Percentiles rank a stretch among this genome's conserved stretches.
Evolutionary conservation across 2,888 invertebrate genomes (phyloP).

Genomic region (Rotaria socialis): DNA sequence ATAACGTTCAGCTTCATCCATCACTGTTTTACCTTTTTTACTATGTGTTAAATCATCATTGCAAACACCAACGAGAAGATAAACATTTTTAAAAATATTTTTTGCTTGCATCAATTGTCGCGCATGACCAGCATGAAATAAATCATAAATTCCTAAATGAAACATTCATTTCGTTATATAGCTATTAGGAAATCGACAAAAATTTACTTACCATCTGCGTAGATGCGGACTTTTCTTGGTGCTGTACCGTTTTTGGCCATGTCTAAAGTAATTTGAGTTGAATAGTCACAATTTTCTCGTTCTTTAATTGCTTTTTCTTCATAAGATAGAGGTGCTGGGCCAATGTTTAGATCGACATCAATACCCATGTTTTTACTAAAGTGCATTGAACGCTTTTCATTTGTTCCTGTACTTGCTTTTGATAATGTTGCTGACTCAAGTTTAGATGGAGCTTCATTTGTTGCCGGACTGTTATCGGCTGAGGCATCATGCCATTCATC

Average conservation of each 20-base stretch:
- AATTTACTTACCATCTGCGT: constrained; percentile 76
- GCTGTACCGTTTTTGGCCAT: constrained; percentile 75
- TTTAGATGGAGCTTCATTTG: neutral
- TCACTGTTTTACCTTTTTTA: constrained; percentile 84
- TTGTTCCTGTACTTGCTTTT: neutral
- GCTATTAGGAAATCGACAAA: neutral
- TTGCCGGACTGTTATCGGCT: neutral
- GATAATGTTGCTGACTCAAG: neutral
- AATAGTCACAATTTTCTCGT: constrained; percentile 75
- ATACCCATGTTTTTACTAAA: neutral
- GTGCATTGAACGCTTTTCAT: constrained; percentile 11
- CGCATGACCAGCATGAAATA: constrained; percentile 97
- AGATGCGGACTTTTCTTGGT: constrained; percentile 80
- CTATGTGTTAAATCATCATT: constrained; percentile 83
- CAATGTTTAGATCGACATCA: constrained; percentile 31
- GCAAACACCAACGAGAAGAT: constrained; percentile 85
- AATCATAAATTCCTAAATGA: constrained; percentile 73
- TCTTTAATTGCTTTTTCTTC: constrained; percentile 75
- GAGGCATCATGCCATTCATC: constrained; percentile 20
- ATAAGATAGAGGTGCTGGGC: constrained; percentile 78
- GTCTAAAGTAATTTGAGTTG: constrained; percentile 75
- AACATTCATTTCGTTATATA: neutral
- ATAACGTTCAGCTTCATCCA: constrained; percentile 90
- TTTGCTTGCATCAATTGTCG: constrained; percentile 93
- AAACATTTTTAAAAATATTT: constrained; percentile 86